Evolutionary conservation across 1,140 invertebrate species (phyloP), one percentile per base, ranked within the genome.

Genomic region (Nomia melanderi): DNA sequence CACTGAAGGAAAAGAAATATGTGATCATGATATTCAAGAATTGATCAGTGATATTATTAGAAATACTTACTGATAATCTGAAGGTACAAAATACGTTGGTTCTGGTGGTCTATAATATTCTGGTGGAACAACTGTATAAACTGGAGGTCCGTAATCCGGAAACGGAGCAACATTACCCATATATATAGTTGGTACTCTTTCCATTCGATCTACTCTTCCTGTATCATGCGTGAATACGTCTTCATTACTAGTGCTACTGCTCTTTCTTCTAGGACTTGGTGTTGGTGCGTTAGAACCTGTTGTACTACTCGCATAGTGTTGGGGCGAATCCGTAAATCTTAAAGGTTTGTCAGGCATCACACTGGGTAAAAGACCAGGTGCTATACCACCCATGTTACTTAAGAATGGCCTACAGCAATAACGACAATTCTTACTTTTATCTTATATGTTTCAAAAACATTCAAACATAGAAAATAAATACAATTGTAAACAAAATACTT

Each of bases 261-360:
- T 94, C 88, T 96, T 96, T 66, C 95, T 93, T 44, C 95, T 90
- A 0, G 95, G 95, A 41, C 94, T 95, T 0, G 95, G 95, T 20
- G 95, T 95, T n/a, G 95, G 94, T 0, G 94, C 94, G 71, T 94
- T 90, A 1, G 88, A 88, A 69, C 89, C 86, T 44, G 47, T 6
- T 8, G 85, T 83, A 39, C 78, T 87, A 27, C 83, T 89, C 2
- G 89, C 87, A 78, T 95, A 94, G 81, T 96, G 95, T 73, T 95
- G 94, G 4, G 96, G 95, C 1, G 95, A 96, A 89, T 97, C 96
- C 0, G 95, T 96, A 86, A 96, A 96, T 29, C 96, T 91, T 14
- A 96, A 88, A 1, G 96, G 96, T 85, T 95, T 95, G 63, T 94
- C 91, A 2, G 82, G 78, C 41, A 91, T 83, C 3, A 88, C 77